A percentile compares a stretch with the other conserved stretches of the same genome.
Evolutionary conservation across 2,797 vertebrate species (phyloP).

Genomic region (Perodicticus potto): DNA sequence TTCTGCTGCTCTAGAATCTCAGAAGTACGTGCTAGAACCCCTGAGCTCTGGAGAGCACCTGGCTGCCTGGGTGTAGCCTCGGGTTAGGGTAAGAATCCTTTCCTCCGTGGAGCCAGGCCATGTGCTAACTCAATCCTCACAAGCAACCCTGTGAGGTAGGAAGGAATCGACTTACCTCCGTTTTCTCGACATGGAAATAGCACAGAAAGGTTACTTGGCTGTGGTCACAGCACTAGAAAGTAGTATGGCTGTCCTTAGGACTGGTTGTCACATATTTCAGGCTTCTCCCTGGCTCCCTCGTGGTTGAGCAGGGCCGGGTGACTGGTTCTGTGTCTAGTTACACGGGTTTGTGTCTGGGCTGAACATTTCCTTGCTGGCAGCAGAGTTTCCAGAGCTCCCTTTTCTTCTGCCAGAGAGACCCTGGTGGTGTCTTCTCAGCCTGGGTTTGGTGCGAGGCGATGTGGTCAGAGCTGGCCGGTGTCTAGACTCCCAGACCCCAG

Average conservation of each 20-base stretch:
- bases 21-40: background rate
- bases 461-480: background rate
- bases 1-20: accelerated
- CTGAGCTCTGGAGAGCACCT: accelerated
- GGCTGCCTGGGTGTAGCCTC: accelerated
- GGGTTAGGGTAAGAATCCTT: background rate
- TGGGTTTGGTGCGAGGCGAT: background rate
- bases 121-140: accelerated
- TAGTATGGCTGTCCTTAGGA: background rate
- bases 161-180: background rate
- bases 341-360: background rate
- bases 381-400: background rate
- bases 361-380: background rate
- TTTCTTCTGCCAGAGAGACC: background rate
- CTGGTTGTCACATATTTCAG: accelerated
- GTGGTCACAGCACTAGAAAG: background rate
- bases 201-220: background rate
- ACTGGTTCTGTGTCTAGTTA: background rate
- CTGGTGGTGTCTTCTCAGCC: accelerated
- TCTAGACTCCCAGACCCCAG: background rate
- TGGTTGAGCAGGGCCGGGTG: background rate
- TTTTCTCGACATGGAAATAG: background rate
- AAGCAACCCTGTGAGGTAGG: background rate
- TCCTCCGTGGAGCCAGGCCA: background rate
- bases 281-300: background rate